Percentiles rank a stretch among this genome's conserved stretches.
Conservation (phyloP, 2,113 vertebrate species). For the Eonycteris spelaea region DNA sequence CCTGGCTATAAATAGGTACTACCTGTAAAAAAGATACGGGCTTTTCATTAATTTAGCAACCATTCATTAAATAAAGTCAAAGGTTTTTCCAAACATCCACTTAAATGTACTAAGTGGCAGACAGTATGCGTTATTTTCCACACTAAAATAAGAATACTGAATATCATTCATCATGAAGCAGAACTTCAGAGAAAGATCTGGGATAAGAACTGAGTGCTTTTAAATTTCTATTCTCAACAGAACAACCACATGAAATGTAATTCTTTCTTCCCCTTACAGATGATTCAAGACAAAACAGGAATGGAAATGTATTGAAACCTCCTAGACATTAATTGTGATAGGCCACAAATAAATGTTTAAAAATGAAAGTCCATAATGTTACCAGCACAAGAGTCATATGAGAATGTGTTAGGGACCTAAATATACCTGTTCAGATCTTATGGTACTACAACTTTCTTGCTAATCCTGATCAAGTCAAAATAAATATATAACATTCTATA, state of each 20-base stretch:
- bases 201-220: not conserved
- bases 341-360: not conserved
- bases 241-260: not conserved
- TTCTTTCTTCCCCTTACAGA: not conserved
- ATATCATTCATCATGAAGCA: not conserved
- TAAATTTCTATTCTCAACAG: not conserved
- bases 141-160: not conserved
- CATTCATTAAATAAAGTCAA: not conserved
- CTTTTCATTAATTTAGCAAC: not conserved
- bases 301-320: not conserved
- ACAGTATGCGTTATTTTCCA: not conserved
- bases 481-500: not conserved
- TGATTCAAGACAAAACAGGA: not conserved
- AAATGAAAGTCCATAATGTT: not conserved
- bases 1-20: not conserved
- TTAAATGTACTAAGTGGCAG: not conserved
- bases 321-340: not conserved
- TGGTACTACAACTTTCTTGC: not conserved
- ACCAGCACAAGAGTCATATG: not conserved
- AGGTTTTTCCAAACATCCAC: not conserved
- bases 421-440: not conserved
- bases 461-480: not conserved
- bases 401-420: not conserved
- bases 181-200: not conserved
- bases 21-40: not conserved